These are phyloP conservation scores for Catajapyx aquilonaris DNA, from an alignment of 1,140 invertebrate genomes.

Conservation along the genomic window DNA sequence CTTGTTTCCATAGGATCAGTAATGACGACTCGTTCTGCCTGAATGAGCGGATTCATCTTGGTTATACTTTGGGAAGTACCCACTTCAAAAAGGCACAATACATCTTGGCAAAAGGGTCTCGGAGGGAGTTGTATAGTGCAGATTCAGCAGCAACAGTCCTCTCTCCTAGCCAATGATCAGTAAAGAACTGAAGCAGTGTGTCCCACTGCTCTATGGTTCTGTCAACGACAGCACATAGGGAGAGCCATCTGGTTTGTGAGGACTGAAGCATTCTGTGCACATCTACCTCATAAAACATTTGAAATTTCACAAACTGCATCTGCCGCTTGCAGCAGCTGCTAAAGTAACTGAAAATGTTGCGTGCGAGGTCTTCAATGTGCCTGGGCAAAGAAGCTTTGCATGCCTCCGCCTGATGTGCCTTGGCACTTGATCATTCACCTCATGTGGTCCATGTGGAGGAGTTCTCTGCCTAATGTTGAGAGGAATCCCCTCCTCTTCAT, in stretches of 20 bases:
- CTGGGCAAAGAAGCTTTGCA: too few relatives aligned
- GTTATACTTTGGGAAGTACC: constrained; percentile 13
- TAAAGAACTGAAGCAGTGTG: constrained; percentile 12
- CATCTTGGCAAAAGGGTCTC: constrained; percentile 14
- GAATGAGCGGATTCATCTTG: too few relatives aligned
- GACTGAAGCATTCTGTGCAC: constrained; percentile 12
- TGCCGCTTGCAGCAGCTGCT: too few relatives aligned
- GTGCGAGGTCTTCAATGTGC: too few relatives aligned
- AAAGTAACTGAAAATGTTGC: too few relatives aligned
- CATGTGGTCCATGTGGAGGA: too few relatives aligned
- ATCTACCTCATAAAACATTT: constrained; percentile 10
- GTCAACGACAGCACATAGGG: constrained; percentile 11
- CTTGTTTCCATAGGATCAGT: too few relatives aligned
- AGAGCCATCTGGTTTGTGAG: constrained; percentile 16
- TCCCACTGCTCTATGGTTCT: constrained; percentile 15
- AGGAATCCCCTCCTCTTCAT: too few relatives aligned
- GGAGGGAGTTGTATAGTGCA: constrained; percentile 7
- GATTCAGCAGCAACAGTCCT: constrained; percentile 7
- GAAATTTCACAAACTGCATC: constrained; percentile 11
- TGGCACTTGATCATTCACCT: too few relatives aligned
- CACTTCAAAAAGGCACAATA: constrained; percentile 16
- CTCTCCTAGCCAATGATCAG: constrained; percentile 8
- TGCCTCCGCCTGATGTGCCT: too few relatives aligned
- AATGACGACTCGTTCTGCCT: too few relatives aligned
- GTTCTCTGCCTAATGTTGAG: too few relatives aligned